phyloP scores from a whole-genome alignment of 2,113 vertebrate genomes.

The Lates calcarifer region DNA sequence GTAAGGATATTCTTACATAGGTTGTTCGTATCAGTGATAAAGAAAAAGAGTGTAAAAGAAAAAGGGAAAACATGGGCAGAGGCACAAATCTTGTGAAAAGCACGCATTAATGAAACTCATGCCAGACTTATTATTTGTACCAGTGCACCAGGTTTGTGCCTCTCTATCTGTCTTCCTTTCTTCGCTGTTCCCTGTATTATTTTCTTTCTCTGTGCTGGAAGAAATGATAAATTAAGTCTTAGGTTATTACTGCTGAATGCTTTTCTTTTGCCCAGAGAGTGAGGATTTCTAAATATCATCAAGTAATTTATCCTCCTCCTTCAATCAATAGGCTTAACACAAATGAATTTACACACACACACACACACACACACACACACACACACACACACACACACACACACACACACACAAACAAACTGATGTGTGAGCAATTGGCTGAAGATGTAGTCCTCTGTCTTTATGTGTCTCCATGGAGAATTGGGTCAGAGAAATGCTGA shows the following conservation, averaged over 20 bases:
- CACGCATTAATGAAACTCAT: background rate
- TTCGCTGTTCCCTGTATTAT: no score
- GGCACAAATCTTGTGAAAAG: background rate
- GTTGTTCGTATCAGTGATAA: background rate
- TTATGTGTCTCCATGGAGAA: constrained; percentile 32
- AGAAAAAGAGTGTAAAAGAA: background rate
- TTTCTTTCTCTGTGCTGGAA: constrained; percentile 56
- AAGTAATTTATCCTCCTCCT: constrained; percentile 89
- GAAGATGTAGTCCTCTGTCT: constrained; percentile 23
- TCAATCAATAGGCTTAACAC: constrained; percentile 87
- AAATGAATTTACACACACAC: constrained; percentile 30
- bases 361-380: constrained; percentile 6
- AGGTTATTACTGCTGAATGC: constrained; percentile 87
- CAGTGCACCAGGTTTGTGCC: background rate
- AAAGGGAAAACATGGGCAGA: background rate
- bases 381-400: constrained; percentile 17
- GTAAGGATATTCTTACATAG: background rate
- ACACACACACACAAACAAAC: no score
- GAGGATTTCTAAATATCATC: constrained; percentile 94
- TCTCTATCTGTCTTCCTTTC: background rate
- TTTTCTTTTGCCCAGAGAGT: constrained; percentile 87
- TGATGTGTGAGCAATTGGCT: constrained; percentile 27
- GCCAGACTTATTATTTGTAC: background rate
- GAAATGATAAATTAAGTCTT: constrained; percentile 87
- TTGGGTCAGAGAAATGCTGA: constrained; percentile 34